These are phyloP conservation scores for Nebria ingens DNA, from an alignment of 1,140 invertebrate genomes.

Conservation along the genomic window DNA sequence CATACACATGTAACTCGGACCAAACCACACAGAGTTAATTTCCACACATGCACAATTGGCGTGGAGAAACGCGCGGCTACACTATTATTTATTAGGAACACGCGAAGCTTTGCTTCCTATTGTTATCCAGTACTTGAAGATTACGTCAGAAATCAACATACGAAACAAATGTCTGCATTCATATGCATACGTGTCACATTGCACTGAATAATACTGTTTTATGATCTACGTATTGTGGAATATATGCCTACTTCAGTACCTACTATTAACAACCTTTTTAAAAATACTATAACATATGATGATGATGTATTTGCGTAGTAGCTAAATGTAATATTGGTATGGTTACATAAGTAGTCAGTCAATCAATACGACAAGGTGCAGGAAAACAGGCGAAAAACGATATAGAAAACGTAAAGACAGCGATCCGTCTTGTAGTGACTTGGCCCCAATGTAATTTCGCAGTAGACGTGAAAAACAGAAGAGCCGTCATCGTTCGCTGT, in stretches of 20 bases:
- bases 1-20: background rate
- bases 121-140: background rate
- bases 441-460: background rate
- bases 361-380: slow-evolving; percentile 2
- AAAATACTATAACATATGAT: background rate
- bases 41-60: background rate
- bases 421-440: background rate
- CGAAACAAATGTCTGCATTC: too few species aligned
- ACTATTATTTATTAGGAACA: background rate
- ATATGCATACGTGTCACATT: background rate
- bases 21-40: background rate
- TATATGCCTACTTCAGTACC: too few species aligned
- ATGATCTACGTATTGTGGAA: too few species aligned
- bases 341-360: background rate
- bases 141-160: background rate
- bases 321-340: background rate
- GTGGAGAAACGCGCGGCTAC: background rate
- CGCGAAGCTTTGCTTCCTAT: background rate
- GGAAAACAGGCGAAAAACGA: slow-evolving; percentile 4
- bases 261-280: too few species aligned
- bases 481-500: background rate
- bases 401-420: background rate
- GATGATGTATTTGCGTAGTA: background rate
- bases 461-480: background rate
- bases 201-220: too few species aligned